These are phyloP conservation scores for Globicephala melas DNA, from an alignment of 2,113 vertebrate genomes.

Conservation along the genomic window DNA sequence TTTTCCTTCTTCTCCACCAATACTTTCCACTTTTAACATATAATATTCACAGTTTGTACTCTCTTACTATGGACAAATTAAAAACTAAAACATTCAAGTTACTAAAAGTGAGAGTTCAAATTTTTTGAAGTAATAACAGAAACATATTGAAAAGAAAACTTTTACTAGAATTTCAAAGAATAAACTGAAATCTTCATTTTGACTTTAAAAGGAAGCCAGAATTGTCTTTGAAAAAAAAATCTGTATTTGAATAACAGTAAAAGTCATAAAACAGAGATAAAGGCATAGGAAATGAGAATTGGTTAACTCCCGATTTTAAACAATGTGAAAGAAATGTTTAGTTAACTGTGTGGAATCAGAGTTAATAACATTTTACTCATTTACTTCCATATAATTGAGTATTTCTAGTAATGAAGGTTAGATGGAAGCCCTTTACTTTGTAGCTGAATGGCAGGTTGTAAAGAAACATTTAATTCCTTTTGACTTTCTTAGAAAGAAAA, in stretches of 20 bases:
- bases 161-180: conserved; percentile 37
- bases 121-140: conserved; percentile 13
- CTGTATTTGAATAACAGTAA: conserved; percentile 38
- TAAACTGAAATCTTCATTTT: conserved; percentile 46
- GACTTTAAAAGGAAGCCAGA: conserved; percentile 1
- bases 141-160: conserved; percentile 26
- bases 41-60: background rate
- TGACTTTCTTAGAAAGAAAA: conserved; percentile 74
- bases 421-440: conserved; percentile 85
- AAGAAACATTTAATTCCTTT: conserved; percentile 89
- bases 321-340: conserved; percentile 29
- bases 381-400: conserved; percentile 27
- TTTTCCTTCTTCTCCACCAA: background rate
- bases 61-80: background rate
- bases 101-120: conserved; percentile 43
- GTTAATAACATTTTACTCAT: conserved; percentile 49
- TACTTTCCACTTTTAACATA: conserved; percentile 15
- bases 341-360: conserved; percentile 34
- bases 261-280: conserved; percentile 39
- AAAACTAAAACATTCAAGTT: conserved; percentile 10
- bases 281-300: conserved; percentile 13
- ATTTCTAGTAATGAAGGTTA: conserved; percentile 63
- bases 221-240: background rate
- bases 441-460: conserved; percentile 87
- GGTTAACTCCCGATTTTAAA: conserved; percentile 33